Evolutionary conservation across 2,888 invertebrate genomes (phyloP).

Genomic region (Ophion ellenae): DNA sequence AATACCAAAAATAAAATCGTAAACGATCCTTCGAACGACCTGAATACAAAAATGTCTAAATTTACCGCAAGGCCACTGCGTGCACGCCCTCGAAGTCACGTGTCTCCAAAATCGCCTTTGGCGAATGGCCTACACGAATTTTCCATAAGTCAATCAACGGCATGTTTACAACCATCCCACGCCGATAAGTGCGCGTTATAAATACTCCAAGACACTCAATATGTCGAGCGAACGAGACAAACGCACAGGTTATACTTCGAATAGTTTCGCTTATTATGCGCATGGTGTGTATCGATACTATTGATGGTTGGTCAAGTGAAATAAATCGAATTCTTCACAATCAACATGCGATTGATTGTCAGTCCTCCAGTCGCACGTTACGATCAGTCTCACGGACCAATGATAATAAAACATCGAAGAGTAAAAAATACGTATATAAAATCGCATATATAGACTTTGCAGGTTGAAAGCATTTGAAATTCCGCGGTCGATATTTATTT

Average conservation of each 20-base stretch:
- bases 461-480: slow-evolving; percentile 27
- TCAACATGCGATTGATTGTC: slow-evolving; percentile 53
- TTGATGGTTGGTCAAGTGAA: slow-evolving; percentile 22
- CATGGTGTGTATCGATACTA: background rate
- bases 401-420: slow-evolving; percentile 41
- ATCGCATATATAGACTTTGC: background rate
- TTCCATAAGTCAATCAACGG: slow-evolving; percentile 55
- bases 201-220: slow-evolving; percentile 60
- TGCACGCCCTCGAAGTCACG: background rate
- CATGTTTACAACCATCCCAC: slow-evolving; percentile 55
- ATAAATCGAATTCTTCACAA: slow-evolving; percentile 52
- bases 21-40: background rate
- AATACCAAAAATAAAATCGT: too few species aligned
- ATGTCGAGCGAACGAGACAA: slow-evolving; percentile 47
- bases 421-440: background rate
- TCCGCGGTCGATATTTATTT: background rate
- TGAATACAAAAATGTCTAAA: background rate
- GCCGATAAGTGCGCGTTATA: slow-evolving; percentile 56
- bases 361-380: slow-evolving; percentile 4
- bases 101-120: background rate
- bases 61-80: background rate
- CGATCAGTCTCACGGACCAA: slow-evolving; percentile 17
- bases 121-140: slow-evolving; percentile 38
- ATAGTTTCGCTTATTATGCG: background rate
- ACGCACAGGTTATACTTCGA: slow-evolving; percentile 11